Evolutionary conservation across 2,113 vertebrate species (phyloP).

Genomic region (Tupaia chinensis): DNA sequence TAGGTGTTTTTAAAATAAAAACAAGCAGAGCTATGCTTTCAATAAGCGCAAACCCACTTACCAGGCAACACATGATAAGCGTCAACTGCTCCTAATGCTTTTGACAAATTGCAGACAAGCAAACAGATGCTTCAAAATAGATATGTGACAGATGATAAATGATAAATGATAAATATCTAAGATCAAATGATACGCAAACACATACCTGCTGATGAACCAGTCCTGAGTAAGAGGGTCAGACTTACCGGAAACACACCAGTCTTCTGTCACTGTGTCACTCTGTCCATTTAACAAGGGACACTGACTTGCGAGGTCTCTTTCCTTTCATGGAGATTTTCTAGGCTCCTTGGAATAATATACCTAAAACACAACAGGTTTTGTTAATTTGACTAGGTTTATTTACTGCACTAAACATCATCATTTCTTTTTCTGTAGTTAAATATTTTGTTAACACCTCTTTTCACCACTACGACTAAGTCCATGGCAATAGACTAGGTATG

Average conservation of each 20-base stretch:
- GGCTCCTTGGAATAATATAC: neutral
- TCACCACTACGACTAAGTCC: neutral
- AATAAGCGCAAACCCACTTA: conserved; percentile 29
- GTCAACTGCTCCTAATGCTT: conserved; percentile 37
- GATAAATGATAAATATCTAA: conserved; percentile 40
- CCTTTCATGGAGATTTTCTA: neutral
- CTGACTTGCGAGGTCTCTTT: neutral
- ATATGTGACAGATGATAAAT: conserved; percentile 30
- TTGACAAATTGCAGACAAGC: conserved; percentile 42
- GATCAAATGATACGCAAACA: neutral
- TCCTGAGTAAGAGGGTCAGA: neutral
- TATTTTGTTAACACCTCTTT: neutral
- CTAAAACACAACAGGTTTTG: neutral
- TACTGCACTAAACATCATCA: neutral
- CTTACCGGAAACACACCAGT: neutral
- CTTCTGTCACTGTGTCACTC: neutral
- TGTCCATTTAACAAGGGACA: neutral
- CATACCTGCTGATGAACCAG: neutral
- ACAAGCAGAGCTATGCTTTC: neutral
- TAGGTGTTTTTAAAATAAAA: conserved; percentile 3
- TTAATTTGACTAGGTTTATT: neutral
- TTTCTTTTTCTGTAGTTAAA: neutral
- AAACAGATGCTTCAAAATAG: conserved; percentile 42
- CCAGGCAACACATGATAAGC: neutral
- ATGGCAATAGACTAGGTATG: accelerated